Percentiles rank a stretch among this genome's conserved stretches.
Conservation (phyloP, 2,797 vertebrate genomes). For the Epinephelus malabaricus region DNA sequence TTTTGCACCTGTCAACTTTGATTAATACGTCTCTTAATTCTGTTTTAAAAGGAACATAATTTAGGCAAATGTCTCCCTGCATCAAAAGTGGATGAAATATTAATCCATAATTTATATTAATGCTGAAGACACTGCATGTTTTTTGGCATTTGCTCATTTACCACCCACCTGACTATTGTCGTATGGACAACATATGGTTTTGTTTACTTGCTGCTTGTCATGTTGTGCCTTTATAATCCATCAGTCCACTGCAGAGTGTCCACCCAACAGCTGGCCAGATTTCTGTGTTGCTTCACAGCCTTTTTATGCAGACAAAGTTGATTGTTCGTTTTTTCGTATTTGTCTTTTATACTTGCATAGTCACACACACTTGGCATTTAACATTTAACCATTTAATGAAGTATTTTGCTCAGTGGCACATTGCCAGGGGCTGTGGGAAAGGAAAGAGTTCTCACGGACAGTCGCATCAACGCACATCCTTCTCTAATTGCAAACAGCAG, state of each 20-base stretch:
- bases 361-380: neutral
- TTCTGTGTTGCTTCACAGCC: conserved; percentile 7
- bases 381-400: conserved; percentile 3
- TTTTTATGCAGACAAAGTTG: conserved; percentile 13
- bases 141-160: conserved; percentile 23
- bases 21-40: conserved; percentile 60
- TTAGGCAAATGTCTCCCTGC: conserved; percentile 32
- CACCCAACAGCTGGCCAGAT: conserved; percentile 31
- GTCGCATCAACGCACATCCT: neutral
- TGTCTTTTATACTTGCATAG: neutral
- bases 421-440: neutral
- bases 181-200: conserved; percentile 51
- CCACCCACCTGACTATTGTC: conserved; percentile 15
- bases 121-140: neutral
- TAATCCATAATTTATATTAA: conserved; percentile 20
- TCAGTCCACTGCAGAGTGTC: conserved; percentile 22
- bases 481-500: neutral
- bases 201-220: conserved; percentile 38
- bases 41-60: conserved; percentile 51
- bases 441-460: neutral
- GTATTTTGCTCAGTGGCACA: neutral
- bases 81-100: conserved; percentile 31
- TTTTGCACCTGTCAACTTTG: conserved; percentile 66
- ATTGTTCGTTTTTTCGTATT: no score
- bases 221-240: conserved; percentile 20